Base-by-base conservation (phyloP, 2,113 vertebrate genomes). In the Pteropus alecto region DNA sequence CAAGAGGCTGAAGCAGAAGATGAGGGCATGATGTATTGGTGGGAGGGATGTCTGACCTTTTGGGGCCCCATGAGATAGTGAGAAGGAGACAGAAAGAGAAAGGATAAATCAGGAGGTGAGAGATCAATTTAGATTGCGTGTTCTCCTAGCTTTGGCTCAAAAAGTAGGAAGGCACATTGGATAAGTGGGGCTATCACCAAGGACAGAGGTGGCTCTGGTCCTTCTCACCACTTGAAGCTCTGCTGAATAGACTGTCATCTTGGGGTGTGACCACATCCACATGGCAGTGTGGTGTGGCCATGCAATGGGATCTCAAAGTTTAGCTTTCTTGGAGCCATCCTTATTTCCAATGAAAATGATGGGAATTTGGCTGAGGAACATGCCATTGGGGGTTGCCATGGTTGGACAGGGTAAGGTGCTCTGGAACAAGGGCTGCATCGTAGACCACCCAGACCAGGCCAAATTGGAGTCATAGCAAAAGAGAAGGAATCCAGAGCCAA, bases 381-480 rank as follows among this genome's bases (percentile, higher is more conserved):
- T 54, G 33, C 8, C 51, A n/a, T 0, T 21, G 58, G 2, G 26
- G 30, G 2, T 56, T 0, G 0, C 54, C 24, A 35, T 33, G 26
- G 16, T 16, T 38, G 28, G 83, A 2, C 21, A 63, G 58, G 28
- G 4, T n/a, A 60, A 38, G 33, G 63, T 71, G 33, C 30, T 28
- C 22, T 28, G 56, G 14, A 60, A 9, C 14, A 19, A 58, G 43
- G 60, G 33, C 19, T 76, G 60, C 21, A 2, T 1, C 35, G 51
- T 51, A 24, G 60, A 61, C 28, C 4, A 48, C 33, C 14, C 46
- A 41, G 19, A 7, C 43, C 54, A 54, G 28, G 30, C 33, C 46
- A 71, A 70, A 38, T 1, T 15, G 54, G 76, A 78, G 13, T 63
- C 46, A 46, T 3, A 51, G 48, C 41, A 67, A 84, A 13, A 51